These are phyloP conservation scores for Villa cingulata DNA, from an alignment of 2,888 invertebrate genomes.

Conservation along the genomic window DNA sequence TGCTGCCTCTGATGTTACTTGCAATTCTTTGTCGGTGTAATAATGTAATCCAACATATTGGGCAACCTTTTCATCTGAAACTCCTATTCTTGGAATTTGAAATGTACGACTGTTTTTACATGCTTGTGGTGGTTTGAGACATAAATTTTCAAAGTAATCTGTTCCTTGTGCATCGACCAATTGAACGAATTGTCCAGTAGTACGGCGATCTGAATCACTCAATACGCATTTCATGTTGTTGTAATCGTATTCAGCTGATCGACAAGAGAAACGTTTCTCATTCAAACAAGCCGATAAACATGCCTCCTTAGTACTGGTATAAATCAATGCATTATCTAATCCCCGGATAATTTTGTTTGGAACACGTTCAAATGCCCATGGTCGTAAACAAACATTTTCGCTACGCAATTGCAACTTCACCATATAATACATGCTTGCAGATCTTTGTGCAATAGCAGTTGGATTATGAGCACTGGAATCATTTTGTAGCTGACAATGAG, in stretches of 20 bases:
- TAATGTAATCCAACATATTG: constrained; percentile 86
- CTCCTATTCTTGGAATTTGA: constrained; percentile 71
- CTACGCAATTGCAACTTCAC: constrained; percentile 74
- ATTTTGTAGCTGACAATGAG: constrained; percentile 79
- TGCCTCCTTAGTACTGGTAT: constrained; percentile 87
- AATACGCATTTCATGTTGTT: constrained; percentile 82
- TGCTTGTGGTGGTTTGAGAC: constrained; percentile 74
- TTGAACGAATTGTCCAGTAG: constrained; percentile 78
- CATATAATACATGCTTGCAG: constrained; percentile 91
- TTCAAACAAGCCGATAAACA: constrained; percentile 85
- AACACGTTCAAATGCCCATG: constrained; percentile 87
- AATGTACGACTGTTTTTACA: constrained; percentile 73
- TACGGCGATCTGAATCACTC: constrained; percentile 77
- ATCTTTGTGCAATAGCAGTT: constrained; percentile 64
- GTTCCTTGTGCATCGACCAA: constrained; percentile 67
- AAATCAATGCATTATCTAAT: constrained; percentile 80
- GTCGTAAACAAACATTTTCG: constrained; percentile 80
- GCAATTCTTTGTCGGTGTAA: constrained; percentile 84
- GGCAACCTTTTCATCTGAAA: constrained; percentile 81
- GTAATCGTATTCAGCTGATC: constrained; percentile 88
- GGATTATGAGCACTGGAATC: constrained; percentile 86
- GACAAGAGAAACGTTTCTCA: constrained; percentile 83
- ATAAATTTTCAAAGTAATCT: constrained; percentile 82
- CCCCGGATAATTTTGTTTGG: constrained; percentile 86
- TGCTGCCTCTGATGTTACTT: constrained; percentile 79